Evolutionary conservation across 1,140 invertebrate species (phyloP).

Genomic region (Drosophila subpulchrella): DNA sequence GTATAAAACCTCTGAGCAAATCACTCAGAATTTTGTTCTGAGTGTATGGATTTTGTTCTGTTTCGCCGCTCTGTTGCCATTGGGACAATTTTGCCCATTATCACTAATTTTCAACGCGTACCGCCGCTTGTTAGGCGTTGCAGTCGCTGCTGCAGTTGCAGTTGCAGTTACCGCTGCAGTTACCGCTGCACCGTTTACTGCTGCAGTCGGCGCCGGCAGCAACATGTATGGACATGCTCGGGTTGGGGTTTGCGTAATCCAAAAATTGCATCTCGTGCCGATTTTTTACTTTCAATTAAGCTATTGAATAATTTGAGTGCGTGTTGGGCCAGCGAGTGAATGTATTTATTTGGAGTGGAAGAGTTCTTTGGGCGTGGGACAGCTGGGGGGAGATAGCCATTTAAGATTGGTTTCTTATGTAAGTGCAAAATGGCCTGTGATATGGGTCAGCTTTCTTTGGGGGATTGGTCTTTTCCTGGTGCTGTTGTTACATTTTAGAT

Average conservation of each 20-base stretch:
- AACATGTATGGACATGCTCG: conserved; percentile 56
- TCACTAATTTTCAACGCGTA: conserved; percentile 77
- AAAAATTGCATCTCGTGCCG: conserved; percentile 77
- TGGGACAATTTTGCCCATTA: conserved; percentile 81
- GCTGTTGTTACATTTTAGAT: background rate
- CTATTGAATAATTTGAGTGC: conserved; percentile 80
- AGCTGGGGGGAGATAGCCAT: background rate
- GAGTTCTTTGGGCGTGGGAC: conserved; percentile 43
- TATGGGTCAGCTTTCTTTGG: conserved; percentile 11
- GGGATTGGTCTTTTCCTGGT: background rate
- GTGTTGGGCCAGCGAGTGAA: conserved; percentile 67
- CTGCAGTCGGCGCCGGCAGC: conserved; percentile 31
- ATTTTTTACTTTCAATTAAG: conserved; percentile 80
- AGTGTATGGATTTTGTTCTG: conserved; percentile 33
- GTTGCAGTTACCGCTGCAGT: conserved; percentile 13
- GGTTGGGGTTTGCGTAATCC: conserved; percentile 72
- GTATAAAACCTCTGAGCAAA: no score
- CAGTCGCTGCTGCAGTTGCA: conserved; percentile 18
- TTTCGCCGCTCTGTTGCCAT: conserved; percentile 52
- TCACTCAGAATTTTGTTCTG: background rate
- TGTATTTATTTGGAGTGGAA: conserved; percentile 32
- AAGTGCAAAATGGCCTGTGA: background rate
- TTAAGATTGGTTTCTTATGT: conserved; percentile 12
- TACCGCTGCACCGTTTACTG: conserved; percentile 1
- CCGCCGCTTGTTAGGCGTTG: conserved; percentile 69